Conservation (phyloP, 2,888 invertebrate species). For the Spilosoma lubricipeda region DNA sequence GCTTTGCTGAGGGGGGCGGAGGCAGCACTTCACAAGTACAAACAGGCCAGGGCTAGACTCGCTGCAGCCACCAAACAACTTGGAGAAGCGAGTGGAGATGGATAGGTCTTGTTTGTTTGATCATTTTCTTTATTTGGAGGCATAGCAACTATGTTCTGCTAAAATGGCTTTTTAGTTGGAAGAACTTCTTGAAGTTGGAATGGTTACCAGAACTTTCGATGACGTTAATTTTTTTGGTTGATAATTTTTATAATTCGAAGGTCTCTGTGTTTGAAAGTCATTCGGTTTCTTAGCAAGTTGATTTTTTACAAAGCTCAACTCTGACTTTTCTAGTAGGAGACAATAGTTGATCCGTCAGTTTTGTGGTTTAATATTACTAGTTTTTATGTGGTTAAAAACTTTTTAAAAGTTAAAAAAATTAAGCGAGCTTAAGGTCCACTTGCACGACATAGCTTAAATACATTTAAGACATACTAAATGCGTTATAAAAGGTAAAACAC, state of each 20-base stretch:
- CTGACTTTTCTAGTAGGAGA: neutral
- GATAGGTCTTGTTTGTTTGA: neutral
- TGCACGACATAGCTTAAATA: no score
- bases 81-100: conserved; percentile 11
- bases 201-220: neutral
- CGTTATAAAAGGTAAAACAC: no score
- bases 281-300: neutral
- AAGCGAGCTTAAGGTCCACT: no score
- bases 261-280: neutral
- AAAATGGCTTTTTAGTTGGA: neutral
- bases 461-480: no score
- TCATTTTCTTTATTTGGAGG: neutral
- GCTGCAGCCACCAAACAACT: conserved; percentile 62
- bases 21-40: conserved; percentile 69
- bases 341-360: neutral
- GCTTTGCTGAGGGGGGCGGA: conserved; percentile 71
- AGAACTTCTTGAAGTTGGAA: neutral
- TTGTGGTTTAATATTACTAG: neutral
- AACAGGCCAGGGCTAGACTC: conserved; percentile 65
- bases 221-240: neutral
- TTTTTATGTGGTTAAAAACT: no score
- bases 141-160: neutral
- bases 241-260: neutral
- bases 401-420: no score
- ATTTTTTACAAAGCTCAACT: neutral